Base-by-base conservation (phyloP, 1,140 invertebrate species). In the Monochamus saltuarius region DNA sequence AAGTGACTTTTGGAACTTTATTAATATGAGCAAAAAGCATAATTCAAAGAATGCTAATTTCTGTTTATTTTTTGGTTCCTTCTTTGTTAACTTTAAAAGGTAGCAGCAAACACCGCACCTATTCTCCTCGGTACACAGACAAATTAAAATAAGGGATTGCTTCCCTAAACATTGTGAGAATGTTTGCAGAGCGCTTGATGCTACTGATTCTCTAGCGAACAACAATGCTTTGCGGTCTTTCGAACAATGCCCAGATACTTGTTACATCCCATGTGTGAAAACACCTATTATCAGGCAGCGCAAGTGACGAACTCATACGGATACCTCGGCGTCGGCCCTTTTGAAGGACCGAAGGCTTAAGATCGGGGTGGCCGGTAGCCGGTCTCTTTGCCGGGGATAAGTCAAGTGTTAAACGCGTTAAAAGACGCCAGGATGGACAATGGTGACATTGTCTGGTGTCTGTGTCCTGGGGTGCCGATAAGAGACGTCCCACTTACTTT, bases 361-460 rank as follows among this genome's bases (percentile, higher is more conserved):
- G 35, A 54, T 50, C 59, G 45, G 59, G 59, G 59, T 61, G 59
- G 59, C 36, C 59, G 49, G 11, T 50, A 46, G 56, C 13, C 53
- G 53, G 53, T 35, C 13, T 22, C 38, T 51, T 65, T 59, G 38
- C 39, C 54, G 10, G 13, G 45, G 50, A 59, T 60, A 62, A 65
- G 60, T 65, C 64, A 55, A 59, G 59, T 65, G 64, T 65, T 65
- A 65, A 65, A 65, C 56, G 61, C 51, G 61, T 62, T 62, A 58
- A 53, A 29, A 47, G 54, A 34, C 45, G 29, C 53, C 55, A 45
- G 53, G 45, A 45, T 38, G 38, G 47, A 61, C 56, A 54, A 57
- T 53, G 35, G 38, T 14, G 38, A 17, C 38, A 36, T 56, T 65
- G 47, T 50, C 45, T 52, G 36, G 16, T 37, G n/a, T 50, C 40